Evolutionary conservation across 30 jellyfish, hydroid and myxozoan species (phyloP).

Genomic region (Hydractinia symbiolongicarpus): DNA sequence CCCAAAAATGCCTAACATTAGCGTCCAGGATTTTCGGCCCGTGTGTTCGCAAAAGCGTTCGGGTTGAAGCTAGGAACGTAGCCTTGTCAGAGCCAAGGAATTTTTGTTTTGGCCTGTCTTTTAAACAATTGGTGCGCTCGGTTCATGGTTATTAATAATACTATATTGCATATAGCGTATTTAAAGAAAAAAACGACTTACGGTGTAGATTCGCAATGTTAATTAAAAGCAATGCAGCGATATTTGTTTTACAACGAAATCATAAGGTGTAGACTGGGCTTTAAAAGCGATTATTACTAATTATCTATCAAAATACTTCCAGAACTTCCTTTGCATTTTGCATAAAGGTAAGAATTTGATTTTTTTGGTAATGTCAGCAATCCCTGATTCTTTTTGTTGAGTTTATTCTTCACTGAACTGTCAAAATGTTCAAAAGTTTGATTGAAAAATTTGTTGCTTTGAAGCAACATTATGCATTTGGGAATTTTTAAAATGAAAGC

Average conservation of each 20-base stretch:
- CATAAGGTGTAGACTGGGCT: slow-evolving; percentile 4
- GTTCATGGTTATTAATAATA: too few relatives aligned
- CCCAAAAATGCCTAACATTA: too few relatives aligned
- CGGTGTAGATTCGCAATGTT: not conserved
- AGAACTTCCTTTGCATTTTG: not conserved
- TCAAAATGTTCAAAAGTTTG: not conserved
- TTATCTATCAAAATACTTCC: not conserved
- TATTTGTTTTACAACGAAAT: not conserved
- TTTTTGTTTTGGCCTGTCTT: too few relatives aligned
- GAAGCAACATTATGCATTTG: not conserved
- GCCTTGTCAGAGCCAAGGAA: too few relatives aligned
- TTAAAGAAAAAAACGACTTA: not conserved
- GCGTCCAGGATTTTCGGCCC: too few relatives aligned
- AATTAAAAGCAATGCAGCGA: not conserved
- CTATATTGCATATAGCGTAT: not conserved
- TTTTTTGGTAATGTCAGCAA: too few relatives aligned
- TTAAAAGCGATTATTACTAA: not conserved
- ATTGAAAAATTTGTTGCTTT: not conserved
- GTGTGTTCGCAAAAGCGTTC: too few relatives aligned
- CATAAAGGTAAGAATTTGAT: too few relatives aligned
- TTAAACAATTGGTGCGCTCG: too few relatives aligned
- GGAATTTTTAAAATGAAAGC: not conserved
- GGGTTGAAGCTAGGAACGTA: too few relatives aligned
- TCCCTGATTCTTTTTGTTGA: too few relatives aligned
- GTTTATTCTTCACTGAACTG: not conserved